A percentile compares a stretch with the other conserved stretches of the same genome.
These are phyloP conservation scores for Ctenoplectra terminalis DNA, from an alignment of 1,140 invertebrate genomes.

Conservation along the genomic window DNA sequence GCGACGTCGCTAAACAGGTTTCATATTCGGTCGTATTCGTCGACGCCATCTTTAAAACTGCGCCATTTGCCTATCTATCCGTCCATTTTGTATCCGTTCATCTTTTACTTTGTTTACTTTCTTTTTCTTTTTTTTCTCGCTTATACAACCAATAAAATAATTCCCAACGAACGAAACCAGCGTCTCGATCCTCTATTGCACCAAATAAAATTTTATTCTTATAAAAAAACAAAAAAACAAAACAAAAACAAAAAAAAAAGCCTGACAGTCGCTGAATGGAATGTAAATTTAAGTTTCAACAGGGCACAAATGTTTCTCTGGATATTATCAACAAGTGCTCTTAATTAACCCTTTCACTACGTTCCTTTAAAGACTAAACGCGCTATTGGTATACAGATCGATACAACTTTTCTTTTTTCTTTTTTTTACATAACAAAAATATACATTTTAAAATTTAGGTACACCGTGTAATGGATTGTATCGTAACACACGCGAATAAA, in stretches of 20 bases:
- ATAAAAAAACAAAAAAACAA: too few species aligned
- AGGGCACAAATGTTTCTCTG: not conserved
- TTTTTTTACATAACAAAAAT: too few species aligned
- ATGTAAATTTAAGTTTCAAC: not conserved
- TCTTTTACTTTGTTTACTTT: not conserved
- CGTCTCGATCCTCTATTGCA: not conserved
- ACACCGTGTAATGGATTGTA: too few species aligned
- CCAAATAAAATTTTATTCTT: not conserved
- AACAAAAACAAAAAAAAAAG: too few species aligned
- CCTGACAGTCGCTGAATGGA: too few species aligned
- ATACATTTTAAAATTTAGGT: too few species aligned
- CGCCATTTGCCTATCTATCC: constrained; percentile 33
- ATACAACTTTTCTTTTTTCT: too few species aligned
- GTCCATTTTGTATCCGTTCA: not conserved
- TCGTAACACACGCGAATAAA: too few species aligned
- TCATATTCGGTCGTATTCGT: not conserved
- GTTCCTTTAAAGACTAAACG: too few species aligned
- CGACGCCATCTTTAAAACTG: constrained; percentile 16
- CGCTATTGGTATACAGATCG: too few species aligned
- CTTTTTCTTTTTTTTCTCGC: too few species aligned
- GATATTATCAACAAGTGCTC: not conserved
- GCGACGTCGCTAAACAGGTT: constrained; percentile 34
- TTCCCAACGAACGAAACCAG: not conserved
- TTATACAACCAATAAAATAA: constrained; percentile 16
- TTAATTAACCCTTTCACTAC: not conserved